Evolutionary conservation across 2,797 vertebrate species (phyloP).

Genomic region (Gastrophryne carolinensis): DNA sequence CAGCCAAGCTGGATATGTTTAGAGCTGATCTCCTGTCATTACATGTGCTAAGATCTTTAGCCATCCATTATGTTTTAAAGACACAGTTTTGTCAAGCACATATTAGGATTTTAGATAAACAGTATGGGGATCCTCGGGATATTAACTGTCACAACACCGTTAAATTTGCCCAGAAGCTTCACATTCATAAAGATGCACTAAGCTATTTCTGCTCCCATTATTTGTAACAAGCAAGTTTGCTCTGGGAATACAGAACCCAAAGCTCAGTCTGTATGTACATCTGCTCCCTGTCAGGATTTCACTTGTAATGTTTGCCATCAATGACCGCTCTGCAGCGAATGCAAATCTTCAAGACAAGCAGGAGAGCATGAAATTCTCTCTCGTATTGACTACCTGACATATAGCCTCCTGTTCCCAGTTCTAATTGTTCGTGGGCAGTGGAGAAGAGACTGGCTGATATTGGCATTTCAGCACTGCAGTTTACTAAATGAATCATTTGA

Average conservation of each 20-base stretch:
- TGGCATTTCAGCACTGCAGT: slow-evolving; percentile 8
- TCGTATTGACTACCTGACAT: slow-evolving; percentile 34
- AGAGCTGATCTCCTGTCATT: slow-evolving; percentile 32
- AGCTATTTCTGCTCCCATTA: neutral
- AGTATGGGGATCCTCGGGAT: neutral
- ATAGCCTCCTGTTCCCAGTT: neutral
- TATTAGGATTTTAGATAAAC: neutral
- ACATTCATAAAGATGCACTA: slow-evolving; percentile 1
- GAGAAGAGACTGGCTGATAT: slow-evolving; percentile 14
- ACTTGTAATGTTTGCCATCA: neutral
- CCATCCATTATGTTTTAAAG: slow-evolving; percentile 21
- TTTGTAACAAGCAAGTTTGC: slow-evolving; percentile 9
- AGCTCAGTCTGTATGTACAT: slow-evolving; percentile 4
- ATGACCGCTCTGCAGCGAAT: slow-evolving; percentile 13
- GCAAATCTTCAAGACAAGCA: slow-evolving; percentile 32
- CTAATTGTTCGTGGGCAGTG: slow-evolving; percentile 20
- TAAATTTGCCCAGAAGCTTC: neutral
- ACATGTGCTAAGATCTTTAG: slow-evolving; percentile 13
- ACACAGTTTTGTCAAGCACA: neutral
- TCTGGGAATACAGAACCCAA: slow-evolving; percentile 4
- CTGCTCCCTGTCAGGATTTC: slow-evolving; percentile 20
- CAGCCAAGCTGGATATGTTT: slow-evolving; percentile 32
- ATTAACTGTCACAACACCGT: neutral
- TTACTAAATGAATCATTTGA: slow-evolving; percentile 30
- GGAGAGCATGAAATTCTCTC: slow-evolving; percentile 31